Evolutionary conservation across 2,888 invertebrate genomes (phyloP).

Genomic region (Eupithecia subfuscata): DNA sequence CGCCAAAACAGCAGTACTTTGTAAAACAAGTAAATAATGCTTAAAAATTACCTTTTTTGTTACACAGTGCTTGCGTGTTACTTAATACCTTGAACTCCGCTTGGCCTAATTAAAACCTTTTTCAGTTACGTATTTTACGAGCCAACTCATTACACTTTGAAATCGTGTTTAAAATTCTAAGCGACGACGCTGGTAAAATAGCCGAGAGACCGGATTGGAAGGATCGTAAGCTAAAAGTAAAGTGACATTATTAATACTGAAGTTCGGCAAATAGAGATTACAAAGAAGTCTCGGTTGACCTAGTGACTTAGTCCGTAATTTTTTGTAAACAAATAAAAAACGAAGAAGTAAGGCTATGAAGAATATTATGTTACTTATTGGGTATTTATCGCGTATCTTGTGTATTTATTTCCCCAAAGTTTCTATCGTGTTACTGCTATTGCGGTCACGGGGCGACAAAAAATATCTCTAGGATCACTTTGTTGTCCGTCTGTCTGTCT

Average conservation of each 20-base stretch:
- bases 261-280: neutral
- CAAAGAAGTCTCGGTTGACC: neutral
- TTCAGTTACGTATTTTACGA: conserved; percentile 8
- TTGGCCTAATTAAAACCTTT: conserved; percentile 10
- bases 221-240: neutral
- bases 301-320: no score
- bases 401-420: no score
- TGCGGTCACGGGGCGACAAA: no score
- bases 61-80: conserved; percentile 2
- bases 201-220: neutral
- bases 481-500: no score
- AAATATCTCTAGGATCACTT: no score
- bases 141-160: conserved; percentile 9
- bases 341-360: no score
- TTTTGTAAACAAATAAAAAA: no score
- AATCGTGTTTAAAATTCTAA: conserved; percentile 11
- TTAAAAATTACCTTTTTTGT: neutral
- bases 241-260: neutral
- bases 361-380: no score
- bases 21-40: neutral
- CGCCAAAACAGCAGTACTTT: neutral
- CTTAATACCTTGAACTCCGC: conserved; percentile 5
- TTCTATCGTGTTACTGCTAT: no score
- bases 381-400: no score
- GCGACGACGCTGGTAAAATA: neutral